phyloP scores from a whole-genome alignment of 2,797 vertebrate genomes.

The Eptatretus atami region DNA sequence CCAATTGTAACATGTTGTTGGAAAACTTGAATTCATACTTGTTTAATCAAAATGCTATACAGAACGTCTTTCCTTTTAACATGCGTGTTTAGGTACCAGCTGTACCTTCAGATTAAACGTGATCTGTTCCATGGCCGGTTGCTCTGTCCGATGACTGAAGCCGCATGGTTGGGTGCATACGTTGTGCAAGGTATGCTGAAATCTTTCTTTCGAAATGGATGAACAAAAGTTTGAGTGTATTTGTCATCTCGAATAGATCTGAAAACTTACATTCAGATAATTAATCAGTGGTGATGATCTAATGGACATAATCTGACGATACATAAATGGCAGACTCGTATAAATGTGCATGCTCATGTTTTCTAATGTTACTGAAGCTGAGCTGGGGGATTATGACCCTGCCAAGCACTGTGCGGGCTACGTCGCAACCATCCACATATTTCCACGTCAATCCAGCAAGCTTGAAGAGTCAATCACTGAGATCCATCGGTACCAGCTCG shows the following conservation, averaged over 20 bases:
- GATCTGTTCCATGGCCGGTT: conserved; percentile 83
- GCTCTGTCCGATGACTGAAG: conserved; percentile 67
- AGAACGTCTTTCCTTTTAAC: too few species aligned
- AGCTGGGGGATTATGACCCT: conserved; percentile 64
- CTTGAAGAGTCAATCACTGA: conserved; percentile 77
- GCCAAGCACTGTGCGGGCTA: conserved; percentile 75
- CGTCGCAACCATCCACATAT: conserved; percentile 63
- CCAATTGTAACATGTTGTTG: too few species aligned
- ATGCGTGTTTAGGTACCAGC: conserved; percentile 37
- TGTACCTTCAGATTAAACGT: conserved; percentile 79
- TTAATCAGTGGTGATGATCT: too few species aligned
- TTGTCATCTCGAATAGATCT: too few species aligned
- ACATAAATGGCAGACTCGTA: too few species aligned
- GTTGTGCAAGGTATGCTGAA: conserved; percentile 40
- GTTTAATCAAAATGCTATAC: too few species aligned
- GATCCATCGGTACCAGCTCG: conserved; percentile 67
- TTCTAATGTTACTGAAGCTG: conserved; percentile 20
- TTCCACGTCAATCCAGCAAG: conserved; percentile 78
- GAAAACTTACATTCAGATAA: too few species aligned
- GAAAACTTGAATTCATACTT: too few species aligned
- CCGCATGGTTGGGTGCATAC: conserved; percentile 66
- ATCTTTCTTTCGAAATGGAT: too few species aligned
- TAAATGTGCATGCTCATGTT: too few species aligned
- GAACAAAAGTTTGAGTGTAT: too few species aligned
- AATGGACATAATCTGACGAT: too few species aligned